Conservation (phyloP, 2,797 vertebrate species). For the Anisognathus igniventris region DNA sequence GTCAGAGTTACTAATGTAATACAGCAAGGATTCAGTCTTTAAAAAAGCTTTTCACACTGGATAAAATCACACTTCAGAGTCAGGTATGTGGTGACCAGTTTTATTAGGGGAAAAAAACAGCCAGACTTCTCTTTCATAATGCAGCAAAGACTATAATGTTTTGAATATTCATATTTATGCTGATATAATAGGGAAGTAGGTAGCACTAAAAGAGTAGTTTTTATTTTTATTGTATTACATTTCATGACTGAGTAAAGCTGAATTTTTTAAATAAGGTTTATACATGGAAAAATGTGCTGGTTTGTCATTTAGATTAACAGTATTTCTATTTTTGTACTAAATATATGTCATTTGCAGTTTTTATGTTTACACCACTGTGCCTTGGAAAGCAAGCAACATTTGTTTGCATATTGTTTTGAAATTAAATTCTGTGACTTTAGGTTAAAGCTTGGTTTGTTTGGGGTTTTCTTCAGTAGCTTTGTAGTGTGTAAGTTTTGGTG, state of each 20-base stretch:
- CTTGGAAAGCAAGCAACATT: constrained; percentile 1
- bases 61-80: background rate
- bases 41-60: background rate
- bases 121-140: background rate
- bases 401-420: background rate
- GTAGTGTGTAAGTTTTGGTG: background rate
- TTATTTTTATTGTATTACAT: background rate
- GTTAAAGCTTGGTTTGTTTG: background rate
- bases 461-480: background rate
- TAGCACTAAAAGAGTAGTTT: background rate
- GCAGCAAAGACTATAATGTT: background rate
- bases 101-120: background rate
- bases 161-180: background rate
- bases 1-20: background rate
- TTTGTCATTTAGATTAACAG: background rate
- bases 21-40: background rate
- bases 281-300: background rate
- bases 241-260: background rate
- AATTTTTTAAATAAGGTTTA: background rate
- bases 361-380: background rate
- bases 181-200: background rate
- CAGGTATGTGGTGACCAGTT: background rate
- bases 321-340: constrained; percentile 44
- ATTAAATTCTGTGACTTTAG: background rate
- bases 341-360: background rate